phyloP scores from a whole-genome alignment of 2,113 vertebrate genomes.

The Noturus placidus region DNA sequence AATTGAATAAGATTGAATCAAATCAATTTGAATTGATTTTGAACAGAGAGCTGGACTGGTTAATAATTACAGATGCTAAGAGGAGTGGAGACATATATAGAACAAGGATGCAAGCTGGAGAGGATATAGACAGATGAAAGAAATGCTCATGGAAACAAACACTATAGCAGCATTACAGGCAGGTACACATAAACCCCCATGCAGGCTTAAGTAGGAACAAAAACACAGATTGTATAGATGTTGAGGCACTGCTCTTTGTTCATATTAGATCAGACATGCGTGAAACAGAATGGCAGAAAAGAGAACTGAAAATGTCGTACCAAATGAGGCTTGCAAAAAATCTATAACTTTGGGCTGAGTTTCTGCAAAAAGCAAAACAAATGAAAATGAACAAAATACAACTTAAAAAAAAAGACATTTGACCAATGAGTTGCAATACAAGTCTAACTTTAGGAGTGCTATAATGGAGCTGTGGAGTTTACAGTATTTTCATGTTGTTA shows the following conservation, averaged over 20 bases:
- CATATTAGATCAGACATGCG: not conserved
- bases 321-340: conserved; percentile 71
- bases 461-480: not conserved
- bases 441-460: not conserved
- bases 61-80: not conserved
- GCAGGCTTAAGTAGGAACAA: not conserved
- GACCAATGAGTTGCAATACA: not conserved
- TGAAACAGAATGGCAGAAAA: not conserved
- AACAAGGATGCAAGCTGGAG: not conserved
- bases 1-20: not conserved
- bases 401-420: not conserved
- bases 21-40: not conserved
- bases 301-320: conserved; percentile 57
- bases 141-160: not conserved
- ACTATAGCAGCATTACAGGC: not conserved
- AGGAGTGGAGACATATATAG: not conserved
- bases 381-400: conserved; percentile 43
- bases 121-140: not conserved
- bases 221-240: not conserved
- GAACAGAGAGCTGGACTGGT: not conserved
- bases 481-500: conserved; percentile 40
- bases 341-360: conserved; percentile 68
- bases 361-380: conserved; percentile 59
- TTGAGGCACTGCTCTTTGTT: not conserved
- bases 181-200: not conserved